Evolutionary conservation across 2,113 vertebrate species (phyloP), one percentile per base, ranked within the genome.

Genomic region (Hydrolagus affinis): DNA sequence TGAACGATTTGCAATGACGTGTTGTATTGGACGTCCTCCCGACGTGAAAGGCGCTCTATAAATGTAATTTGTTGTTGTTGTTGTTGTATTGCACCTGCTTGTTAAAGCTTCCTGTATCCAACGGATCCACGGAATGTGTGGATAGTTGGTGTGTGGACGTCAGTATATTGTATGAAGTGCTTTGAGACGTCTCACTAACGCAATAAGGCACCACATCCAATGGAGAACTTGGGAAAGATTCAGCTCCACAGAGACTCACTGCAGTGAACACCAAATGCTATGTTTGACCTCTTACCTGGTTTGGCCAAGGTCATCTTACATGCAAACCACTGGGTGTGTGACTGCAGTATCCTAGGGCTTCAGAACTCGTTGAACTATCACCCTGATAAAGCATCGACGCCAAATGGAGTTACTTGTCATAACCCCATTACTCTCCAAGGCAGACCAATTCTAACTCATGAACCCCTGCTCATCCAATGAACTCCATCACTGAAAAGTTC

Each of bases 271-370:
- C 94, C 94, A 0, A 1, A 0, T 0, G 94, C 93, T 44, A 73
- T 96, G 32, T 93, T 98, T 0, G 87, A 94, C 70, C 21, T 59
- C 23, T 94, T 93, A 0, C 17, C 87, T 15, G 77, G 86, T 2
- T 88, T 94, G 85, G 88, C 69, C 7, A 88, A 85, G 0, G 57
- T 94, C 86, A 71, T 87, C 10, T 86, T 98, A 69, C 88, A 91
- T 0, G 87, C 90, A 68, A 98, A 98, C 89, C 95, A 95, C 70
- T 98, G 97, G 97, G 86, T 85, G 85, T 98, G 97, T 0, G 94
- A 97, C 91, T 98, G 97, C 75, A 91, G 3, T 86, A 89, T 97
- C 85, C 85, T 86, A 86, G 94, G 95, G 87, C 89, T 98, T 8
- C 90, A 93, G 0, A 23, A 75, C 72, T 97, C 95, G 95, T 88